Percentiles rank a stretch among this genome's conserved stretches.
Evolutionary conservation across 1,140 invertebrate species (phyloP).

Genomic region (Aporrectodea caliginosa): DNA sequence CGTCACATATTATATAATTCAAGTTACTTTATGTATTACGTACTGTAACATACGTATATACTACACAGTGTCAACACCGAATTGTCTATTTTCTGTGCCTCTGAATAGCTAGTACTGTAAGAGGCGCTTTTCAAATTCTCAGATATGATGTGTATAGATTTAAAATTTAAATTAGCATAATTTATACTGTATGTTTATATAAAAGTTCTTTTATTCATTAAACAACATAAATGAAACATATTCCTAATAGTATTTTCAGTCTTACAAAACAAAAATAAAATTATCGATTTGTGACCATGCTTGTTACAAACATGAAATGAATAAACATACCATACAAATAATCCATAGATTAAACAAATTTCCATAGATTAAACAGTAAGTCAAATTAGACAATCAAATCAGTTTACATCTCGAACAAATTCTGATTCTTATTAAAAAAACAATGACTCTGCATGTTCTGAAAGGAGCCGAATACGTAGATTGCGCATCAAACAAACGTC

Average conservation of each 20-base stretch:
- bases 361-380: neutral
- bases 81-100: no score
- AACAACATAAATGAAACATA: neutral
- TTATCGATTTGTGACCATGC: neutral
- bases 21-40: no score
- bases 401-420: neutral
- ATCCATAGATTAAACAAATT: no score
- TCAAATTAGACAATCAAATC: neutral
- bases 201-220: neutral
- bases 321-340: neutral
- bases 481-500: neutral
- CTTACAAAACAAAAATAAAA: neutral
- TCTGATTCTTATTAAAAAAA: neutral
- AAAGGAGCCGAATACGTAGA: neutral
- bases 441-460: neutral
- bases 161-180: neutral
- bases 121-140: no score
- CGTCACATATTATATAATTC: no score
- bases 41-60: no score
- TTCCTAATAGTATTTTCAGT: neutral
- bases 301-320: neutral
- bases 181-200: neutral
- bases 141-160: no score
- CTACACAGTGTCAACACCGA: no score
- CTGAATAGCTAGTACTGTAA: no score